Evolutionary conservation across 2,113 vertebrate genomes (phyloP).

Genomic region (Todiramphus chloris): DNA sequence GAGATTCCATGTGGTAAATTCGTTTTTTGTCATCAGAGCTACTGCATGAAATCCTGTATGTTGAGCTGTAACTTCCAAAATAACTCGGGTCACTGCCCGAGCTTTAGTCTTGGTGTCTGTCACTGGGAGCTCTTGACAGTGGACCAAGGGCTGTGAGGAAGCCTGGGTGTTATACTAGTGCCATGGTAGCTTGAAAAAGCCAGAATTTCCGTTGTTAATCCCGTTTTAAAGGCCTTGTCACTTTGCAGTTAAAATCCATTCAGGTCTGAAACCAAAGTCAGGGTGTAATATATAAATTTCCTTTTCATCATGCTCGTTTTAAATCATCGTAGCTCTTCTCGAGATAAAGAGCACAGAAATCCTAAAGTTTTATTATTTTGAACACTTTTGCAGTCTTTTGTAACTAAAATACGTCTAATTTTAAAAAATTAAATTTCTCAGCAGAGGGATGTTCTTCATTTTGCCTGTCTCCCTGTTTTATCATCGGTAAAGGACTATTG

Average conservation of each 20-base stretch:
- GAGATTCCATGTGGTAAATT: constrained; percentile 71
- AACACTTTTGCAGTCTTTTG: not conserved
- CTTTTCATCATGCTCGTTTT: not conserved
- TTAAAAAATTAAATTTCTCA: not conserved
- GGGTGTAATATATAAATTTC: constrained; percentile 18
- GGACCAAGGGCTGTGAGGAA: constrained; percentile 14
- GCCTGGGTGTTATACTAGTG: not conserved
- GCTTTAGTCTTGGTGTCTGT: constrained; percentile 36
- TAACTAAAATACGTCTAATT: not conserved
- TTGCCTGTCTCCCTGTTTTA: not conserved
- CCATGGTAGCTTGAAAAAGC: not conserved
- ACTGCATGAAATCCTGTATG: constrained; percentile 54
- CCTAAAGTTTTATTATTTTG: constrained; percentile 13
- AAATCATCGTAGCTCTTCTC: not conserved
- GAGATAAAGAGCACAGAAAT: not conserved
- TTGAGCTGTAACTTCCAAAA: constrained; percentile 66
- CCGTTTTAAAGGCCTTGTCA: not conserved
- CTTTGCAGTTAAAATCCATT: constrained; percentile 23
- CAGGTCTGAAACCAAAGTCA: constrained; percentile 32
- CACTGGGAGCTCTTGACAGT: not conserved
- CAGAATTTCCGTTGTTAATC: constrained; percentile 26
- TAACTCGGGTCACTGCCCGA: constrained; percentile 33
- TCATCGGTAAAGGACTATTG: not conserved
- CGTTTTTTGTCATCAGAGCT: constrained; percentile 63
- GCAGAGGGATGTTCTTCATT: not conserved